phyloP scores from a whole-genome alignment of 2,888 invertebrate species.

The Sarcophaga rosellei region DNA sequence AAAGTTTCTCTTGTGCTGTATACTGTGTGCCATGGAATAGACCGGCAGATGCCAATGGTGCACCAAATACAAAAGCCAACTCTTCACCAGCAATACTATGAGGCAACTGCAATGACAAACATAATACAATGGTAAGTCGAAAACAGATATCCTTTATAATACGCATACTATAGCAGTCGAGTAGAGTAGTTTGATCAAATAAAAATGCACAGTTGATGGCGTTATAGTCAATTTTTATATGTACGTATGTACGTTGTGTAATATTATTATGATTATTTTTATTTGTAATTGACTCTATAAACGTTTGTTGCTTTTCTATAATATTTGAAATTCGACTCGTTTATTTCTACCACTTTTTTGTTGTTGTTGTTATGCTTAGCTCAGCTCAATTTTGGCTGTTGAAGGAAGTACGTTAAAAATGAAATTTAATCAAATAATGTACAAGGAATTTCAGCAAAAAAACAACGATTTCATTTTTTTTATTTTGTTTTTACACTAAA shows the following conservation, averaged over 20 bases:
- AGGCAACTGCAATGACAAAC: conserved; percentile 83
- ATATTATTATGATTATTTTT: conserved; percentile 45
- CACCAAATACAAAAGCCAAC: conserved; percentile 92
- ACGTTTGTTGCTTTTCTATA: conserved; percentile 35
- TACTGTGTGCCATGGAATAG: conserved; percentile 88
- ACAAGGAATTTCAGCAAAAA: no score
- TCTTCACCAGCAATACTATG: conserved; percentile 93
- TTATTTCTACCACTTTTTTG: neutral
- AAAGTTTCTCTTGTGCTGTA: conserved; percentile 88
- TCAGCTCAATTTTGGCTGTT: neutral
- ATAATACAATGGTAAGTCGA: neutral
- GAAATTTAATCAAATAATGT: conserved; percentile 42
- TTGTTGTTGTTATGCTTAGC: no score
- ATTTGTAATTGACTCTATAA: conserved; percentile 61
- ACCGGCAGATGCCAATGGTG: conserved; percentile 88
- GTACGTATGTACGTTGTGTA: conserved; percentile 9
- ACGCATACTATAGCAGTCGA: neutral
- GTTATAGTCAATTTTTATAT: conserved; percentile 33
- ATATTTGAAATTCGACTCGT: conserved; percentile 25
- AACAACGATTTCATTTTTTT: no score
- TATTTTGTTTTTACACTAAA: no score
- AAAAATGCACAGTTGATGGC: conserved; percentile 10
- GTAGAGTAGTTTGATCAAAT: neutral
- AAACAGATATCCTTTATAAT: neutral
- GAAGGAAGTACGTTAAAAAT: conserved; percentile 9